Conservation (phyloP, 2,113 vertebrate species). For the Amazona guildingii region DNA sequence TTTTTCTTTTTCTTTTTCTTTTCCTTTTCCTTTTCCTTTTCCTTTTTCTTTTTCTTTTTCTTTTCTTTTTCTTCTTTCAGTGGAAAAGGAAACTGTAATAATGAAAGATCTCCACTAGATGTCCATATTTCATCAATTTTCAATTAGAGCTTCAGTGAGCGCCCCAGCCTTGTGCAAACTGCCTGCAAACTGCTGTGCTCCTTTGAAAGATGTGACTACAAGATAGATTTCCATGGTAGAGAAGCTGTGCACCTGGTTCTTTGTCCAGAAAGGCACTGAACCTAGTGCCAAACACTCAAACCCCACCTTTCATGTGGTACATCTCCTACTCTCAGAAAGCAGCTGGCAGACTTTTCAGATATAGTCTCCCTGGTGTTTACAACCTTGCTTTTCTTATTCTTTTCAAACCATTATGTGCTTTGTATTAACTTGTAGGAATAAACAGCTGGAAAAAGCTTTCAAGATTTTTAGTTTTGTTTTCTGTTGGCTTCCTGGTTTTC, state of each 20-base stretch:
- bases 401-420: background rate
- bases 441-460: background rate
- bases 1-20: background rate
- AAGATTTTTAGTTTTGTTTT: background rate
- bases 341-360: background rate
- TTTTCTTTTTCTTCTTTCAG: background rate
- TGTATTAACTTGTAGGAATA: background rate
- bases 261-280: background rate
- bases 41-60: no score
- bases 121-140: constrained; percentile 71
- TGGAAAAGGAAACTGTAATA: background rate
- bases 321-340: background rate
- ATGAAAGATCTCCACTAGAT: constrained; percentile 64
- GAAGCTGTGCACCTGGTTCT: background rate
- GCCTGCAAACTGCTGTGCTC: background rate
- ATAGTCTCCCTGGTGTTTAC: background rate
- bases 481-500: background rate
- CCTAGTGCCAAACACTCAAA: background rate
- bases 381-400: background rate
- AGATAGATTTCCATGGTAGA: background rate
- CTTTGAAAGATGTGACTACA: background rate
- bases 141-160: background rate
- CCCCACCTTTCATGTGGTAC: background rate
- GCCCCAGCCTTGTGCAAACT: background rate
- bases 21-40: background rate